phyloP scores from a whole-genome alignment of 2,113 vertebrate genomes.

The Pseudolaguvia tuberculata region DNA sequence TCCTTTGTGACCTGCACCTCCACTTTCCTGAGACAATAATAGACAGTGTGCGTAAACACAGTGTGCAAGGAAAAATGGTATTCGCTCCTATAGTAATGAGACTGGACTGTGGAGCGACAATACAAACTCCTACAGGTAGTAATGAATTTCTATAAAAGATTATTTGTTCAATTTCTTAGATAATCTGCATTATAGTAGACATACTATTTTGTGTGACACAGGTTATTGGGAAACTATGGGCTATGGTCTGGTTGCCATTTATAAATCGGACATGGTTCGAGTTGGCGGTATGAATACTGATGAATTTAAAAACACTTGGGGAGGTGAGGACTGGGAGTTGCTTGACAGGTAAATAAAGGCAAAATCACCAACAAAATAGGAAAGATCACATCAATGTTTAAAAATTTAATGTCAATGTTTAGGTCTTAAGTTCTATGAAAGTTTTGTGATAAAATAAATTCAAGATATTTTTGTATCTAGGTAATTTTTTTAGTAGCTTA shows the following conservation, averaged over 20 bases:
- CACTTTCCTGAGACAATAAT: slow-evolving; percentile 73
- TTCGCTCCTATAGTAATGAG: slow-evolving; percentile 79
- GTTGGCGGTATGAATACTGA: slow-evolving; percentile 41
- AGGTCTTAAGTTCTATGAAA: not conserved
- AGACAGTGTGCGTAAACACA: slow-evolving; percentile 75
- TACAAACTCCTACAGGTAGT: slow-evolving; percentile 57
- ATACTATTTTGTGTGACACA: not conserved
- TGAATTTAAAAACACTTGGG: slow-evolving; percentile 41
- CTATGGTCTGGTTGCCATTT: slow-evolving; percentile 38
- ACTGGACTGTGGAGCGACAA: slow-evolving; percentile 73
- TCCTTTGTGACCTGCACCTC: slow-evolving; percentile 81
- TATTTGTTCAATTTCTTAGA: not conserved
- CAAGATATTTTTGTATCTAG: not conserved
- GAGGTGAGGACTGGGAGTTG: slow-evolving; percentile 47
- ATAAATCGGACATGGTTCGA: slow-evolving; percentile 36
- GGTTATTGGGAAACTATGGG: slow-evolving; percentile 35
- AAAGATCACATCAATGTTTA: too few relatives aligned
- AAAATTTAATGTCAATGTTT: not conserved
- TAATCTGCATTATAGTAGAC: not conserved
- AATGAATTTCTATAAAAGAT: not conserved
- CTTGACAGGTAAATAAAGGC: not conserved
- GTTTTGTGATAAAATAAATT: not conserved
- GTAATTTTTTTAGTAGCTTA: not conserved
- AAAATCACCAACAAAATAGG: too few relatives aligned
- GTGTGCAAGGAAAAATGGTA: slow-evolving; percentile 78